Evolutionary conservation across 2,113 vertebrate genomes (phyloP), one percentile per base, ranked within the genome.

Genomic region (Epinephelus fuscoguttatus): DNA sequence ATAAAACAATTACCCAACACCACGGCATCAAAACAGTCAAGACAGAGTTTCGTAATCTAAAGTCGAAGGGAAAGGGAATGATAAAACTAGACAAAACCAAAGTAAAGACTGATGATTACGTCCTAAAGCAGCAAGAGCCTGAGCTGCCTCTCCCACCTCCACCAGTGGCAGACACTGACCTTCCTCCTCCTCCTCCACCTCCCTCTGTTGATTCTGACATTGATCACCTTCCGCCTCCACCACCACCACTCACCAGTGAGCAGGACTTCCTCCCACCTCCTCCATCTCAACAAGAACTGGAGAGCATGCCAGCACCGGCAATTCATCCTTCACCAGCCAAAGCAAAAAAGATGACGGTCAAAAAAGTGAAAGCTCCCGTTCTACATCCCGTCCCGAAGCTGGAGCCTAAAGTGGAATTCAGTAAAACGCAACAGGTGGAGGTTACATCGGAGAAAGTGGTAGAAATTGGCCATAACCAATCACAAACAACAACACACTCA

Each of bases 131-230:
- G 6, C 92, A 88, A 60, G 96, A 96, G 80, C 81, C 92, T 56
- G 96, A 97, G 70, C 92, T 96, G 64, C 96, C 96, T 75, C 94
- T 96, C 62, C 96, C 97, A 70, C 96, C 97, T 70, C 96, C 95
- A 88, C 92, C 94, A 23, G 75, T 94, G 80, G 45, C 68, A 67
- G 96, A 97, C 33, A 68, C 71, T 59, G 96, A 97, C 62, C 91
- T 93, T 85, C 95, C 94, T 81, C 94, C 92, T 63, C 92, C 92
- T 73, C 95, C 95, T 81, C 96, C 93, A 75, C 95, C 96, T 70
- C 92, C 93, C 70, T 87, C 94, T 73, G 82, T 84, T 84, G 91
- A 93, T 70, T 77, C 75, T 86, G 96, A 96, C 70, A 89, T 75
- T 67, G 95, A 97, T 52, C 88, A 82, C 75, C 92, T 94, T 47